Conservation (phyloP, 2,888 invertebrate species). For the Helicoverpa assulta region DNA sequence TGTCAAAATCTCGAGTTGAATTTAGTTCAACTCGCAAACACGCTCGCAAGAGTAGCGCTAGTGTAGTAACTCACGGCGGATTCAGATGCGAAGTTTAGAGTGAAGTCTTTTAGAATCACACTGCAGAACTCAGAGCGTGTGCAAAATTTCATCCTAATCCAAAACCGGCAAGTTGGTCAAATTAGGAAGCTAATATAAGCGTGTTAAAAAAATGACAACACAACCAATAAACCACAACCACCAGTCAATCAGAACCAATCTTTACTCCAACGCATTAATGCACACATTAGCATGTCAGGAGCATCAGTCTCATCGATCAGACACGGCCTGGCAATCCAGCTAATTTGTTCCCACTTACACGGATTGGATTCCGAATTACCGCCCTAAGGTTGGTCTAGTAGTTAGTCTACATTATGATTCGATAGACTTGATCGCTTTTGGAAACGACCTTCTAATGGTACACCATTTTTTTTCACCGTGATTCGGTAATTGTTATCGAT, state of each 20-base stretch:
- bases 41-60: no score
- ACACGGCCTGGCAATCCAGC: slow-evolving; percentile 41
- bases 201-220: no score
- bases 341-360: slow-evolving; percentile 61
- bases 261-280: slow-evolving; percentile 31
- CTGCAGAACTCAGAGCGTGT: no score
- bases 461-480: slow-evolving; percentile 16
- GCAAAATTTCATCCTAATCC: no score
- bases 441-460: slow-evolving; percentile 26
- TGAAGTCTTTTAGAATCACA: no score
- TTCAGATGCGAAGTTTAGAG: no score
- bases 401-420: slow-evolving; percentile 39
- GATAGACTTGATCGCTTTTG: slow-evolving; percentile 42
- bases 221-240: neutral
- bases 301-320: slow-evolving; percentile 43
- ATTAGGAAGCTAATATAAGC: no score
- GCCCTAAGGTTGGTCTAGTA: slow-evolving; percentile 41
- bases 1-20: no score
- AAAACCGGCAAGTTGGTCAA: no score
- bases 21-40: no score
- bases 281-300: slow-evolving; percentile 37
- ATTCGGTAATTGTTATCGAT: slow-evolving; percentile 11
- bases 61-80: no score
- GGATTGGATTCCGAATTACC: slow-evolving; percentile 57
- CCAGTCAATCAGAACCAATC: slow-evolving; percentile 22